Percentiles rank a stretch among this genome's conserved stretches.
Conservation (phyloP, 1,140 invertebrate genomes). For the Hermetia illucens region DNA sequence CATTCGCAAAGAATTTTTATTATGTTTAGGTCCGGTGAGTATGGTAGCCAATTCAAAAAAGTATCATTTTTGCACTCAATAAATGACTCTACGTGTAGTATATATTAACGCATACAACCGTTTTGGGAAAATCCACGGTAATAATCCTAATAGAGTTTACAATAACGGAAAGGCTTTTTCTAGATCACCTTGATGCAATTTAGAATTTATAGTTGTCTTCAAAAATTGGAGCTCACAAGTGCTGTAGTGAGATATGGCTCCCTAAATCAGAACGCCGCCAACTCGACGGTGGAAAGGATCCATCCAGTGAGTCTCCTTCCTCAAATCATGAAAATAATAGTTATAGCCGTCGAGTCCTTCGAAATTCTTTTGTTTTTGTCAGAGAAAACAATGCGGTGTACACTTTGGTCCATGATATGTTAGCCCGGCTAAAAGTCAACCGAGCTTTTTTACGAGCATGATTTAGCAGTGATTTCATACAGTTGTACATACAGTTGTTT, state of each 20-base stretch:
- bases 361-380: conserved; percentile 6
- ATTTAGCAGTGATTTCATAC: conserved; percentile 7
- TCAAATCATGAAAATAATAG: conserved; percentile 8
- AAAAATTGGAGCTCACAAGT: conserved; percentile 2
- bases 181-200: neutral
- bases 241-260: conserved; percentile 1
- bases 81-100: conserved; percentile 1
- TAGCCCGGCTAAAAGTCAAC: conserved; percentile 5
- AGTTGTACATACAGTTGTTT: conserved; percentile 5
- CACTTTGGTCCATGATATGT: conserved; percentile 5
- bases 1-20: too few relatives aligned
- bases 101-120: conserved; percentile 6
- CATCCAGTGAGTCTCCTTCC: conserved; percentile 5
- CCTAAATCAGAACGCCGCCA: conserved; percentile 1
- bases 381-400: conserved; percentile 6
- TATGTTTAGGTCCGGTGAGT: too few relatives aligned
- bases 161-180: conserved; percentile 8
- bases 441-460: conserved; percentile 6
- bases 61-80: neutral
- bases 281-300: conserved; percentile 6
- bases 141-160: conserved; percentile 5
- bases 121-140: conserved; percentile 6
- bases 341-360: conserved; percentile 4
- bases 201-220: neutral
- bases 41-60: too few relatives aligned